Base-by-base conservation (phyloP, 2,113 vertebrate genomes). In the Siphamia tubifer region DNA sequence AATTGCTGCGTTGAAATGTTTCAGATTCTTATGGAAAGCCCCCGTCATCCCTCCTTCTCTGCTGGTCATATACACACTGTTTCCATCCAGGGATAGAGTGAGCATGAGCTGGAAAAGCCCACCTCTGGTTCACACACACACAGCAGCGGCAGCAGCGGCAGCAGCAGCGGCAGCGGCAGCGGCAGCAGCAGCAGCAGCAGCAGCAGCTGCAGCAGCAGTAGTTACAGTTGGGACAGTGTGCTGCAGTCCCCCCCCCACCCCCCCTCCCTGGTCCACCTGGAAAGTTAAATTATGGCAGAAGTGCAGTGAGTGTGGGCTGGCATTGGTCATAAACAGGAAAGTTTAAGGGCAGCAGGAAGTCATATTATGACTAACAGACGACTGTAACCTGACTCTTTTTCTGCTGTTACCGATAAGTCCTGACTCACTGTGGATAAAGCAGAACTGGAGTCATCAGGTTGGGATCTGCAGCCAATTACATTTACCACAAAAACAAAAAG, bases 41-140 rank as follows among this genome's bases (percentile, higher is more conserved):
- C 81, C 75, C 17, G 19, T 66, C 70, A 68, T 66, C 19, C 57
- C 58, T 76, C 44, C 69, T 69, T 74, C 75, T 72, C 42, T 64
- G 16, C 67, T 58, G 74, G 77, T 48, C 68, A 38, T 60, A 2
- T 36, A n/a, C n/a, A 20, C 30, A 4, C 51, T 58, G 8, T 82
- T 79, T 86, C 68, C 63, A 69, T 73, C 58, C 76, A 28, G 34
- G 74, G 80, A 67, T 62, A 53, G 43, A 82, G 81, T n/a, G 44
- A 77, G 86, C 71, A 72, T 89, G 82, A 90, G 82, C 56, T 81
- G 89, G 86, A 91, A 92, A 91, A 90, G 84, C 84, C 79, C 71
- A 68, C 84, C 77, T 74, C 71, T 44, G 66, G 69, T 27, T 67
- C 63, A 77, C 61, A 82, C 71, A 75, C 79, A 52, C 58, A 57